A percentile compares a stretch with the other conserved stretches of the same genome.
Evolutionary conservation across 2,797 vertebrate genomes (phyloP).

Genomic region (Hirundo rustica): DNA sequence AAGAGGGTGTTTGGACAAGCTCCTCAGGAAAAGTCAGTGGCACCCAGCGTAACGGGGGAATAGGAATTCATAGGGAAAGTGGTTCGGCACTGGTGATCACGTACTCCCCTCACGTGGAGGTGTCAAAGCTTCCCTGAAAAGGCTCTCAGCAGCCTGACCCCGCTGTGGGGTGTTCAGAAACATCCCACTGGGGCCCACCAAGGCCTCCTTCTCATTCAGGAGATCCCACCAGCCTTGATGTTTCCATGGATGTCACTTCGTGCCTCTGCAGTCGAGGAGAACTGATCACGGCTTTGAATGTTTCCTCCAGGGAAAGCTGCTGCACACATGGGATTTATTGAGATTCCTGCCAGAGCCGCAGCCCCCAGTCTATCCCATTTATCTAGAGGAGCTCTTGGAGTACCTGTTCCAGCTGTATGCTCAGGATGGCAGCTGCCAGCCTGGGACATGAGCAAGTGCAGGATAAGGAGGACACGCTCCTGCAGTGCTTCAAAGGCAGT

Average conservation of each 20-base stretch:
- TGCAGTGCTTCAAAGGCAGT: background rate
- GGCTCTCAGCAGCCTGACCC: background rate
- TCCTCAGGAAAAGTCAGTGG: fast-evolving
- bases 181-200: background rate
- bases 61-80: background rate
- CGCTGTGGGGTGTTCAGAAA: background rate
- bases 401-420: background rate
- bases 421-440: background rate
- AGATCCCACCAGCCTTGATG: background rate
- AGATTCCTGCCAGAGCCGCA: background rate
- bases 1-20: background rate
- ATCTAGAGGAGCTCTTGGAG: background rate
- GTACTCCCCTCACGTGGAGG: fast-evolving
- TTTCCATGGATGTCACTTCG: background rate
- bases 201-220: background rate
- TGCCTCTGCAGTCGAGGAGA: background rate
- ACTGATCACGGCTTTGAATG: fast-evolving
- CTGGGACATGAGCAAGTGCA: background rate
- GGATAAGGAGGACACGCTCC: background rate
- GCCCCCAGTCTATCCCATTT: background rate
- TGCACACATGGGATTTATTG: background rate
- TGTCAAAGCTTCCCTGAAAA: background rate
- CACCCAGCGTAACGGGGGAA: background rate
- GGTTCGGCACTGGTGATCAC: fast-evolving
- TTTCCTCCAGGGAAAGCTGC: background rate